Evolutionary conservation across 1,140 invertebrate genomes (phyloP).

Genomic region (Drosophila lacertosa): DNA sequence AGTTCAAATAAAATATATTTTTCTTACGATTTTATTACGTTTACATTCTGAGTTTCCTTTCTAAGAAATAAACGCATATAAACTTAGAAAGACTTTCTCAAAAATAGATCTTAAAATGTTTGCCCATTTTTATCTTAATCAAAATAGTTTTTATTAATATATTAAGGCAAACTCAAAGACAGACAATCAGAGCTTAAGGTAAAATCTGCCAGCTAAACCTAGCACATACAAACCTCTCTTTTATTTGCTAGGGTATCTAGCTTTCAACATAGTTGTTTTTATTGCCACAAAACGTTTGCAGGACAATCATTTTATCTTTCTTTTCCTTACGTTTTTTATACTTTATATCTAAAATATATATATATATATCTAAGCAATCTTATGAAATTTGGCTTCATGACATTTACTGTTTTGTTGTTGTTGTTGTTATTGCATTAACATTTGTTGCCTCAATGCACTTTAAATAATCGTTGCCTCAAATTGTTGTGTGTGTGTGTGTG

Average conservation of each 20-base stretch:
- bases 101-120: no score
- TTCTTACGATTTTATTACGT: no score
- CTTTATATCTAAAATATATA: slow-evolving; percentile 7
- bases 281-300: slow-evolving; percentile 50
- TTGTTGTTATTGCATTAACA: slow-evolving; percentile 61
- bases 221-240: no score
- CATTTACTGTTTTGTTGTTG: slow-evolving; percentile 48
- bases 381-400: slow-evolving; percentile 72
- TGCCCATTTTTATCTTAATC: no score
- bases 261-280: neutral
- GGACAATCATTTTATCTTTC: slow-evolving; percentile 5
- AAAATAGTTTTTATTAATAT: no score
- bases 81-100: no score
- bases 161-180: no score
- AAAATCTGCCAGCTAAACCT: no score
- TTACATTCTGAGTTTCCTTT: no score
- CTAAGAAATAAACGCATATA: no score
- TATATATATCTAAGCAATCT: slow-evolving; percentile 52
- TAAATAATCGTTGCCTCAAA: slow-evolving; percentile 80
- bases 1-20: no score
- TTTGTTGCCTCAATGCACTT: slow-evolving; percentile 77
- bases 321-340: slow-evolving; percentile 15
- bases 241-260: neutral
- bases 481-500: slow-evolving; percentile 61
- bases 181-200: no score